Percentiles rank a stretch among this genome's conserved stretches.
phyloP scores from a whole-genome alignment of 2,113 vertebrate species.

The Menidia beryllina region DNA sequence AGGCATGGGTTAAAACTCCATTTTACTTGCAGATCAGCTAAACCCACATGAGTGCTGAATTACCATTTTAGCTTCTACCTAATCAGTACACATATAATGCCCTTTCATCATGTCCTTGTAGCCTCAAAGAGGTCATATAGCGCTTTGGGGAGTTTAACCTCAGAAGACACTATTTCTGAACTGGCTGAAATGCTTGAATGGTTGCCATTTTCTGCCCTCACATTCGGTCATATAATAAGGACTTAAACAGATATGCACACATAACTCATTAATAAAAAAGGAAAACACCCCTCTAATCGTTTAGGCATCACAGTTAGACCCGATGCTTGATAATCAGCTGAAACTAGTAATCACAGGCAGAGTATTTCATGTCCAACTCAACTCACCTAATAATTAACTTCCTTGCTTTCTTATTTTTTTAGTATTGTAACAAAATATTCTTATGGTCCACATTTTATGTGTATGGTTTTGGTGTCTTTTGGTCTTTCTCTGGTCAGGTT shows the following conservation, averaged over 20 bases:
- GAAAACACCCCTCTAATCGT: background rate
- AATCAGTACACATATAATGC: slow-evolving; percentile 24
- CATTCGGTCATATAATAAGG: background rate
- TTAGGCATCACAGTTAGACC: background rate
- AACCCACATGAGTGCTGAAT: slow-evolving; percentile 16
- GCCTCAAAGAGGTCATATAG: background rate
- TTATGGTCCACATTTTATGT: too few species aligned
- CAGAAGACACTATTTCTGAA: background rate
- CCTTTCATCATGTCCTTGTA: background rate
- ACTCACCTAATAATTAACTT: background rate
- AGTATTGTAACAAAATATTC: too few species aligned
- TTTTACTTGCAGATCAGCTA: slow-evolving; percentile 25
- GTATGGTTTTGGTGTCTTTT: too few species aligned
- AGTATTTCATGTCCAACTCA: background rate
- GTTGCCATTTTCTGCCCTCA: background rate
- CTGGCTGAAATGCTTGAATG: background rate
- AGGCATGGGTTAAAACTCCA: slow-evolving; percentile 1
- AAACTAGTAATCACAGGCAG: background rate
- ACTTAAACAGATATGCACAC: too few species aligned
- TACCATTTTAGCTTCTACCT: slow-evolving; percentile 26
- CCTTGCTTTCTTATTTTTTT: background rate
- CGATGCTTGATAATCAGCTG: too few species aligned
- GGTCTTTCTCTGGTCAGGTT: too few species aligned
- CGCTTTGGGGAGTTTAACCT: background rate
- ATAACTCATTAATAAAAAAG: too few species aligned